These are phyloP conservation scores for Melinopterus prodromus DNA, from an alignment of 2,888 invertebrate species.

Conservation along the genomic window DNA sequence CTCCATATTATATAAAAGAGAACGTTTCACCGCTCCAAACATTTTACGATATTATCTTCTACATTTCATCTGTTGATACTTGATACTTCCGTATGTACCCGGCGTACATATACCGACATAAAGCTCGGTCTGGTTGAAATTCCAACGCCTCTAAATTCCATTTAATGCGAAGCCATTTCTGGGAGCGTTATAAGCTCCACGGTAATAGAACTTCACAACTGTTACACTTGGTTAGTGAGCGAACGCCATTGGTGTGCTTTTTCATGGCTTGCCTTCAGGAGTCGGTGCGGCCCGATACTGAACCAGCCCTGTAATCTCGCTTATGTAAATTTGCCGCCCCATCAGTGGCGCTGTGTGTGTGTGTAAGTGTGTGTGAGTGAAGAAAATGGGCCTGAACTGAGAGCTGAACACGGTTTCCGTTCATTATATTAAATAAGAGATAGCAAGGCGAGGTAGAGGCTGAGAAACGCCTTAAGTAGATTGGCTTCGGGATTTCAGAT, in stretches of 20 bases:
- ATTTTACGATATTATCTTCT: too few relatives aligned
- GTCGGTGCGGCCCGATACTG: background rate
- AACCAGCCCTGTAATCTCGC: background rate
- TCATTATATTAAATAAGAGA: slow-evolving; percentile 4
- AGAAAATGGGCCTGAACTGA: background rate
- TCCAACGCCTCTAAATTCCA: background rate
- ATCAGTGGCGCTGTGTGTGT: background rate
- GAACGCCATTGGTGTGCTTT: background rate
- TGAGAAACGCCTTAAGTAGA: background rate
- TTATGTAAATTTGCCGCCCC: slow-evolving; percentile 4
- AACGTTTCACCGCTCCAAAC: too few relatives aligned
- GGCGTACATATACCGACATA: too few relatives aligned
- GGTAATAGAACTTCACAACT: background rate
- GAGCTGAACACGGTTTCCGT: background rate
- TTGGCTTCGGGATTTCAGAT: background rate
- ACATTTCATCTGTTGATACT: too few relatives aligned
- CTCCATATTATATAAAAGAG: too few relatives aligned
- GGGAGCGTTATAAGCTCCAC: background rate
- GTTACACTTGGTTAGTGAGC: background rate
- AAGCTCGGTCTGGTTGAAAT: too few relatives aligned
- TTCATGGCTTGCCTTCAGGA: background rate
- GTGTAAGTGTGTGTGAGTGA: background rate
- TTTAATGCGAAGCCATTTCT: background rate
- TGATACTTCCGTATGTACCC: too few relatives aligned
- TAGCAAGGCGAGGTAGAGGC: background rate